phyloP scores from a whole-genome alignment of 64 coral and sea anemone genomes.

The Pocillopora verrucosa region DNA sequence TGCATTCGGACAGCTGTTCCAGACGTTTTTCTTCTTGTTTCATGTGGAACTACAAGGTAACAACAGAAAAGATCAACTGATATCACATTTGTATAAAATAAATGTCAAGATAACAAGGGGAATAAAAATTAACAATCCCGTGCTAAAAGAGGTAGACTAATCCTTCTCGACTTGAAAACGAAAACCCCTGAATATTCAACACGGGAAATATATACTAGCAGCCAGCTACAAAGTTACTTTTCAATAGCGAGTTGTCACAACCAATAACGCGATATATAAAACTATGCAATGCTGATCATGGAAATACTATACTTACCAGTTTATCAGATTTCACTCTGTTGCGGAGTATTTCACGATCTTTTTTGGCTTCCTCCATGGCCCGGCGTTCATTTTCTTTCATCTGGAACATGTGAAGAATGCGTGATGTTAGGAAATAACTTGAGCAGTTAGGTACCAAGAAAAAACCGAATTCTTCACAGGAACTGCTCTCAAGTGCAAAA shows the following conservation, averaged over 20 bases:
- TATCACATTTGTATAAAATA: neutral
- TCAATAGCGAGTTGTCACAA: no score
- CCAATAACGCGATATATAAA: no score
- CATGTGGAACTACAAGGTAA: slow-evolving; percentile 62
- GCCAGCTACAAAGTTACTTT: no score
- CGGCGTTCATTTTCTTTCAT: slow-evolving; percentile 84
- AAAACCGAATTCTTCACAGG: no score
- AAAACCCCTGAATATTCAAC: no score
- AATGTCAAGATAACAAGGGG: no score
- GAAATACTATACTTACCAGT: slow-evolving; percentile 52
- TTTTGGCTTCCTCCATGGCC: slow-evolving; percentile 38
- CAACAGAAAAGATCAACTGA: neutral
- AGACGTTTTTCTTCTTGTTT: slow-evolving; percentile 82
- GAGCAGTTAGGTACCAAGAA: no score
- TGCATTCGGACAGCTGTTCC: slow-evolving; percentile 53
- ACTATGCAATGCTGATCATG: no score
- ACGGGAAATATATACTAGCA: no score
- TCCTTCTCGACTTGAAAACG: neutral
- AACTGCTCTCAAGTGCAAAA: no score
- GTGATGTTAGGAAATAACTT: neutral
- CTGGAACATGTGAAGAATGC: slow-evolving; percentile 37
- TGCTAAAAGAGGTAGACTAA: neutral
- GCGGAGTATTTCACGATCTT: slow-evolving; percentile 68
- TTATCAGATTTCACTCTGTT: slow-evolving; percentile 88
- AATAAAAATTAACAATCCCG: neutral